phyloP scores from a whole-genome alignment of 2,113 vertebrate species.

The Archocentrus centrarchus region DNA sequence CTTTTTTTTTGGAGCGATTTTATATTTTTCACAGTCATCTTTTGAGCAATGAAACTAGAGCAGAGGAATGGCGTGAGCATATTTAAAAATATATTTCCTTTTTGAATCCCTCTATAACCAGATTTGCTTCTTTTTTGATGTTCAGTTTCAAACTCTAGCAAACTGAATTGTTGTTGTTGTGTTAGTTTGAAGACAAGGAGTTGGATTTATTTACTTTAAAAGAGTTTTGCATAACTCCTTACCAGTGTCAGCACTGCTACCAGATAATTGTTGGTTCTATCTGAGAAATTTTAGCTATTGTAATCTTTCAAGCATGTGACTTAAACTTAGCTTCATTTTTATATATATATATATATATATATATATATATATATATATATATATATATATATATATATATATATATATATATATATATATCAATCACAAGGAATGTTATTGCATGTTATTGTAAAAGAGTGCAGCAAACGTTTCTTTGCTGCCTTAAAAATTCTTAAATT shows the following conservation, averaged over 20 bases:
- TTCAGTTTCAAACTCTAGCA: neutral
- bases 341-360: neutral
- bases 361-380: neutral
- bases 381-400: too few relatives aligned
- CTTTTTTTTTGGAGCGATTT: neutral
- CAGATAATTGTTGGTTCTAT: neutral
- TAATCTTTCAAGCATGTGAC: neutral
- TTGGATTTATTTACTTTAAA: slow-evolving; percentile 54
- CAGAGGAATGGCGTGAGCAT: neutral
- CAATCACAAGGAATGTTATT: neutral
- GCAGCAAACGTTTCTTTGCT: neutral
- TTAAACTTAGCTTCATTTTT: slow-evolving; percentile 1
- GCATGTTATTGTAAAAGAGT: neutral
- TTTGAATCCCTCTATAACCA: neutral
- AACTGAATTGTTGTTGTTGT: neutral
- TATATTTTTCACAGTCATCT: neutral
- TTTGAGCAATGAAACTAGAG: neutral
- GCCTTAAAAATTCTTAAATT: neutral
- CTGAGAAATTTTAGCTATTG: neutral
- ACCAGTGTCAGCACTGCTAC: slow-evolving; percentile 18
- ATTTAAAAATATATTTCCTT: neutral
- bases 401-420: too few relatives aligned
- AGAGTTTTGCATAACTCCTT: slow-evolving; percentile 28
- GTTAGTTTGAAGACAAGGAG: neutral
- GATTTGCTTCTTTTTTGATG: slow-evolving; percentile 10